phyloP scores from a whole-genome alignment of 2,888 invertebrate genomes.

The Eulithis testata region DNA sequence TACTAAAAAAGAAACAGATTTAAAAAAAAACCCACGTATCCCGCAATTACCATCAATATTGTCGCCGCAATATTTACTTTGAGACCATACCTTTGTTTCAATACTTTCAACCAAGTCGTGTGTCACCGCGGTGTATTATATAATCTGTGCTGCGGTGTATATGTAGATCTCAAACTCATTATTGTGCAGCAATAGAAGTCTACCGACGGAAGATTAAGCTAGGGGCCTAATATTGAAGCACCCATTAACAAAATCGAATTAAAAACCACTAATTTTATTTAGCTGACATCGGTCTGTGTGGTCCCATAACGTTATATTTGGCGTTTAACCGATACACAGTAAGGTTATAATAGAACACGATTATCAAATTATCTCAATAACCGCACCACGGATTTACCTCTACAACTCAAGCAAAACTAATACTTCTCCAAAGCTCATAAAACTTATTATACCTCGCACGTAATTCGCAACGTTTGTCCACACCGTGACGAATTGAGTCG shows the following conservation, averaged over 20 bases:
- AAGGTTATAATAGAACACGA: conserved; percentile 26
- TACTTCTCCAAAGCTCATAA: conserved; percentile 1
- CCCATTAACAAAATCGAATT: not conserved
- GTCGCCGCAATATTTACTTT: too few relatives aligned
- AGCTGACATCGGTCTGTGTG: conserved; percentile 14
- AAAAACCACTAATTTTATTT: not conserved
- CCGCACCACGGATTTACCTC: conserved; percentile 18
- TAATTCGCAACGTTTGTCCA: conserved; percentile 31
- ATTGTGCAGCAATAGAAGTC: too few relatives aligned
- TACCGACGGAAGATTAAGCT: too few relatives aligned
- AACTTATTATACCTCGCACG: conserved; percentile 18
- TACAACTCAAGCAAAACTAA: conserved; percentile 14
- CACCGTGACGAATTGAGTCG: conserved; percentile 49
- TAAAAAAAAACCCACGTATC: too few relatives aligned
- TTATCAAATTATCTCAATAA: conserved; percentile 40
- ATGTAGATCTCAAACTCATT: too few relatives aligned
- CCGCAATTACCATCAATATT: too few relatives aligned
- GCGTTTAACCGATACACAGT: conserved; percentile 31
- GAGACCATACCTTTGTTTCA: too few relatives aligned
- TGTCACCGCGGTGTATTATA: too few relatives aligned
- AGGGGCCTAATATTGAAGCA: not conserved
- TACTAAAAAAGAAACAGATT: too few relatives aligned
- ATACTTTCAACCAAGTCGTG: too few relatives aligned
- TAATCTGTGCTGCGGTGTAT: too few relatives aligned
- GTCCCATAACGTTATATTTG: conserved; percentile 32